Evolutionary conservation across 2,113 vertebrate species (phyloP).

Genomic region (Vireo altiloquus): DNA sequence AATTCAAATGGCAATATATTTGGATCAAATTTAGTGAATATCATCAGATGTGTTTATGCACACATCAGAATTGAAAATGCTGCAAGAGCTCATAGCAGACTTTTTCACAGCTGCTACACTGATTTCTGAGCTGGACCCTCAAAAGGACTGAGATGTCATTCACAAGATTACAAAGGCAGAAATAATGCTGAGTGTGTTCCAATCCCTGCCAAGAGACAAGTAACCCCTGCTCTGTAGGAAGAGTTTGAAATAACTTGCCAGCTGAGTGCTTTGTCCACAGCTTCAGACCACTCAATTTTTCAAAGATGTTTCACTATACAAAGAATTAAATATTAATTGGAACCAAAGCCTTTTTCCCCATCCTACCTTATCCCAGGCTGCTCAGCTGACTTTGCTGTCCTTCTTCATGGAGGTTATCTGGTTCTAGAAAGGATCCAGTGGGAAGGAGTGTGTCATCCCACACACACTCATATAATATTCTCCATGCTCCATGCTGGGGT

Average conservation of each 20-base stretch:
- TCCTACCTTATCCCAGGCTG: background rate
- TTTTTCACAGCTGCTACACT: background rate
- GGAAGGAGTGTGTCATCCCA: background rate
- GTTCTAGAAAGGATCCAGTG: background rate
- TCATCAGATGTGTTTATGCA: background rate
- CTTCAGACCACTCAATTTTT: background rate
- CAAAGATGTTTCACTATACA: background rate
- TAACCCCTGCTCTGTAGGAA: background rate
- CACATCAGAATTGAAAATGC: background rate
- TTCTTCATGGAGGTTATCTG: background rate
- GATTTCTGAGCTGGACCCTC: background rate
- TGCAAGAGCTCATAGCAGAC: background rate
- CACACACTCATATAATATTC: background rate
- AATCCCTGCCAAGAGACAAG: background rate
- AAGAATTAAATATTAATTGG: background rate
- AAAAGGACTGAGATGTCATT: slow-evolving; percentile 16
- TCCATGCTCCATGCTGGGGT: background rate
- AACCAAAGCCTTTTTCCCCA: background rate
- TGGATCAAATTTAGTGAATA: background rate
- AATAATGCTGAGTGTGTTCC: slow-evolving; percentile 39
- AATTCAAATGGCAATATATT: background rate
- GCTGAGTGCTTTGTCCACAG: background rate
- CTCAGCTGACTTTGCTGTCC: background rate
- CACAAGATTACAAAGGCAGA: slow-evolving; percentile 14
- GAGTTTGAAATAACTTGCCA: background rate